Conservation (phyloP, 35 echinoderm and acorn worm species). For the Holothuria glaberrima region DNA sequence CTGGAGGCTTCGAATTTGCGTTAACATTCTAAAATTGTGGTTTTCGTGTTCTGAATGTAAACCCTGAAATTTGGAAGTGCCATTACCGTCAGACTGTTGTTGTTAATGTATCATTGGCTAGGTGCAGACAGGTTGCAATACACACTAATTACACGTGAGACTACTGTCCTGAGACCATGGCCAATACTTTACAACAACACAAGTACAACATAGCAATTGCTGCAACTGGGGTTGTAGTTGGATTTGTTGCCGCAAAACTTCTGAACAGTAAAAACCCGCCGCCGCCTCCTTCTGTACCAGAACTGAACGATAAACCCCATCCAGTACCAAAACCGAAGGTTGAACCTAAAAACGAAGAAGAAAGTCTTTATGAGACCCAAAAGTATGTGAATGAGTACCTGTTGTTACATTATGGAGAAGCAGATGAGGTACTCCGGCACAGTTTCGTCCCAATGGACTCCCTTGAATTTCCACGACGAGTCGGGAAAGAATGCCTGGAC, state of each 20-base stretch:
- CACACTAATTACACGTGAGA: too few species aligned
- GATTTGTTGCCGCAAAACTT: constrained; percentile 27
- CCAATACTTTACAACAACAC: constrained; percentile 36
- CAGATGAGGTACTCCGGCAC: constrained; percentile 82
- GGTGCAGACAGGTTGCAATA: too few species aligned
- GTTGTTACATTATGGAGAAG: constrained; percentile 81
- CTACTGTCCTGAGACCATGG: neutral
- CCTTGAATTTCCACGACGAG: constrained; percentile 84
- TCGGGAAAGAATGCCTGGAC: constrained; percentile 86
- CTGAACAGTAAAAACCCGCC: constrained; percentile 1
- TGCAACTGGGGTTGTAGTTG: constrained; percentile 45
- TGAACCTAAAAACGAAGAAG: constrained; percentile 29
- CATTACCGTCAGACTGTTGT: too few species aligned
- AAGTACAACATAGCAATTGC: constrained; percentile 37
- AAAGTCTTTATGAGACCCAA: constrained; percentile 85
- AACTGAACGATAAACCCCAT: constrained; percentile 27
- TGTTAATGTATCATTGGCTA: too few species aligned
- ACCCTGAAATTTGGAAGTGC: too few species aligned
- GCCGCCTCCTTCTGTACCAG: neutral
- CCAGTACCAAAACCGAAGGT: constrained; percentile 29
- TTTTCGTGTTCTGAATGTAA: too few species aligned
- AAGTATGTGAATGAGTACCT: constrained; percentile 92
- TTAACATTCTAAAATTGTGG: too few species aligned
- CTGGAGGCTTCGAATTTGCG: too few species aligned
- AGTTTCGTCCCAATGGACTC: constrained; percentile 84